A percentile compares a stretch with the other conserved stretches of the same genome.
These are phyloP conservation scores for Oreamnos americanus DNA, from an alignment of 2,113 vertebrate genomes.

Conservation along the genomic window DNA sequence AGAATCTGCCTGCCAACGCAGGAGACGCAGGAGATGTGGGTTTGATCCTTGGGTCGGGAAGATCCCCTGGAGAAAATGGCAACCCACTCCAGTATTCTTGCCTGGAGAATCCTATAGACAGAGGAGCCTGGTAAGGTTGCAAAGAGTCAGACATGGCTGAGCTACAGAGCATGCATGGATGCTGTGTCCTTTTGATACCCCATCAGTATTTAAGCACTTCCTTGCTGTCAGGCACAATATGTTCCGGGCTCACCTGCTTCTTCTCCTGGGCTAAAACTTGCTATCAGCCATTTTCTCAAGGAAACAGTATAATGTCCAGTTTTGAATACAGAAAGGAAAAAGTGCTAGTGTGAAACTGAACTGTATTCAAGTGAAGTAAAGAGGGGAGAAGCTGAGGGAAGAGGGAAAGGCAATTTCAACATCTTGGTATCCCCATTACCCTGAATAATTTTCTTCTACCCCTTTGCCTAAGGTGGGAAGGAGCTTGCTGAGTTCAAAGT, in stretches of 20 bases:
- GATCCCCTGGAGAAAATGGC: background rate
- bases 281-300: background rate
- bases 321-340: background rate
- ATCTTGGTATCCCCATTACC: background rate
- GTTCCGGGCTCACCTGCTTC: background rate
- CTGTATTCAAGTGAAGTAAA: background rate
- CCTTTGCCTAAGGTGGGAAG: background rate
- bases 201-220: background rate
- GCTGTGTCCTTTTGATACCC: background rate
- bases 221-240: background rate
- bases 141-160: background rate
- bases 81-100: background rate
- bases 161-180: background rate
- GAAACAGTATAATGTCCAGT: background rate
- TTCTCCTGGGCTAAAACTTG: background rate
- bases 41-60: background rate
- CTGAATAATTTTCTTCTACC: background rate
- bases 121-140: background rate
- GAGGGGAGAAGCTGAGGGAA: background rate
- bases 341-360: background rate
- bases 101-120: background rate
- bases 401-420: background rate
- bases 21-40: background rate
- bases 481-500: background rate
- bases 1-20: background rate